These are phyloP conservation scores for Bradypodion pumilum DNA, from an alignment of 2,797 vertebrate species.

Conservation along the genomic window DNA sequence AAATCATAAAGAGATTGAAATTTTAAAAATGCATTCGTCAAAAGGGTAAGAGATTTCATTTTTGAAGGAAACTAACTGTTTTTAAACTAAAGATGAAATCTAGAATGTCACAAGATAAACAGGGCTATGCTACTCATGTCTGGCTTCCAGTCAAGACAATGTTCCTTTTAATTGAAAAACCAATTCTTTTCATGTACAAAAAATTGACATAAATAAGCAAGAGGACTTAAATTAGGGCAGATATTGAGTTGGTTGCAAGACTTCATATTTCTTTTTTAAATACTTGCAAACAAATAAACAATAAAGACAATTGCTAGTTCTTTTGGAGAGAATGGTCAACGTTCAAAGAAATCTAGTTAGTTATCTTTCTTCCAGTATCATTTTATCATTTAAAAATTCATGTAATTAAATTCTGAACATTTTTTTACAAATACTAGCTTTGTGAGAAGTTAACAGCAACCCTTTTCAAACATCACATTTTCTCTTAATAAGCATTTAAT, in stretches of 20 bases:
- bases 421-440: constrained; percentile 30
- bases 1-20: not conserved
- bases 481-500: constrained; percentile 43
- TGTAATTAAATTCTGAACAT: not conserved
- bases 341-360: constrained; percentile 29
- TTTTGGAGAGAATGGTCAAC: not conserved
- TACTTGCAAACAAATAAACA: not conserved
- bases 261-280: not conserved
- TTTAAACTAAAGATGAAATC: not conserved
- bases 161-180: not conserved
- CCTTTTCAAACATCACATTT: constrained; percentile 45
- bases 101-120: not conserved
- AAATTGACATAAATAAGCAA: not conserved
- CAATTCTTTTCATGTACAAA: constrained; percentile 3
- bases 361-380: not conserved
- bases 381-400: constrained; percentile 26
- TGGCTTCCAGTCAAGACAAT: not conserved
- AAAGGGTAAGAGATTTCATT: not conserved
- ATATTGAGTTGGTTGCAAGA: not conserved
- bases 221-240: not conserved
- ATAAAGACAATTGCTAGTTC: constrained; percentile 3
- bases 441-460: constrained; percentile 45
- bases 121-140: no score
- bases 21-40: constrained; percentile 1
- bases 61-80: not conserved